Evolutionary conservation across 92 coral and sea anemone genomes (phyloP).

Genomic region (Paragorgia papillata): DNA sequence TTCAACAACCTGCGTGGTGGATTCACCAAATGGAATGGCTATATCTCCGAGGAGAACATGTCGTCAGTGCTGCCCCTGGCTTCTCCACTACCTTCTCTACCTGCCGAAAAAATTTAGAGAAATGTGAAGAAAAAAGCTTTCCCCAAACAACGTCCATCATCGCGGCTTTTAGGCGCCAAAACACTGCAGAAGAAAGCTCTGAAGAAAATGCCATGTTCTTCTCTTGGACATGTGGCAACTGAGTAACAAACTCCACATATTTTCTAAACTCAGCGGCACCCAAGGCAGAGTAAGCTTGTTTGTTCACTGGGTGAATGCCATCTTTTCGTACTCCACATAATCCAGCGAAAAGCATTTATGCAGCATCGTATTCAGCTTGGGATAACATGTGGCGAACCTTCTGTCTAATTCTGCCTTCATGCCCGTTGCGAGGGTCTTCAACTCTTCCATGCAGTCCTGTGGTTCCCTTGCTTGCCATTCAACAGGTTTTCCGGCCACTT

Average conservation of each 20-base stretch:
- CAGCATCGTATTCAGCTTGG: constrained; percentile 11
- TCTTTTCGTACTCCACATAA: constrained; percentile 19
- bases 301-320: constrained; percentile 25
- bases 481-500: not conserved
- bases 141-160: constrained; percentile 20
- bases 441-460: constrained; percentile 6
- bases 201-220: constrained; percentile 24
- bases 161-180: not conserved
- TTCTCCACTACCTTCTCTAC: constrained; percentile 2
- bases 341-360: constrained; percentile 23
- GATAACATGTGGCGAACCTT: not conserved
- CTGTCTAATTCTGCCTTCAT: constrained; percentile 9
- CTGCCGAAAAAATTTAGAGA: constrained; percentile 4
- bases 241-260: constrained; percentile 11
- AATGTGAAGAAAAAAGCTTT: constrained; percentile 8
- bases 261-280: constrained; percentile 18
- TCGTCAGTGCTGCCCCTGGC: constrained; percentile 20
- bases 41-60: constrained; percentile 12
- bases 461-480: too few relatives aligned
- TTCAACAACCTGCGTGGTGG: constrained; percentile 18
- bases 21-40: constrained; percentile 2
- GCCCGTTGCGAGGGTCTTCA: constrained; percentile 2
- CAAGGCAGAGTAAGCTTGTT: constrained; percentile 17
- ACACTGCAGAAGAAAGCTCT: constrained; percentile 14
- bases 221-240: constrained; percentile 26